Conservation (phyloP, 2,113 vertebrate species). For the Rhinichthys klamathensis region DNA sequence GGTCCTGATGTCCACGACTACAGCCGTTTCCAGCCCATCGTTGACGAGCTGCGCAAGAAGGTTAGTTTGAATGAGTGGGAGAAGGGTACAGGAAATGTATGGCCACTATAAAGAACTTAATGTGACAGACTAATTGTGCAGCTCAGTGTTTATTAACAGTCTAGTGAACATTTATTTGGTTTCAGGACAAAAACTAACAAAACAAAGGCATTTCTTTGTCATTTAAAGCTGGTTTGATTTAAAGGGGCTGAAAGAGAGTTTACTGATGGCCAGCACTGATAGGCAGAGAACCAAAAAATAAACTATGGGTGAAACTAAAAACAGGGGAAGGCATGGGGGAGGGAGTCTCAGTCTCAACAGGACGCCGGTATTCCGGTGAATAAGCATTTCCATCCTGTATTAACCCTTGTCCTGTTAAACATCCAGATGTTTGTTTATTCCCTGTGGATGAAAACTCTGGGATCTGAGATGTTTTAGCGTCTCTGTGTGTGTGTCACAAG, state of each 20-base stretch:
- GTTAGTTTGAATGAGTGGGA: slow-evolving; percentile 63
- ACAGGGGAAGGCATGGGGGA: slow-evolving; percentile 7
- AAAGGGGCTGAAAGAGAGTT: not conserved
- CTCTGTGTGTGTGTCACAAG: not conserved
- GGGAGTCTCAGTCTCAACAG: not conserved
- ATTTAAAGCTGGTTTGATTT: not conserved
- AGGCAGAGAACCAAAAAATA: not conserved
- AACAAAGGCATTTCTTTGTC: not conserved
- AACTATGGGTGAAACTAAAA: not conserved
- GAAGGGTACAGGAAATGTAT: not conserved
- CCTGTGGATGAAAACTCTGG: slow-evolving; percentile 21
- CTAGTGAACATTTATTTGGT: slow-evolving; percentile 5
- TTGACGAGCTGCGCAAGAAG: slow-evolving; percentile 79
- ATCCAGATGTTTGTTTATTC: slow-evolving; percentile 34
- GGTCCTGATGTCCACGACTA: slow-evolving; percentile 79
- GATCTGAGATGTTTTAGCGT: not conserved
- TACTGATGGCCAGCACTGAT: slow-evolving; percentile 27
- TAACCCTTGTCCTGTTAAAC: slow-evolving; percentile 36
- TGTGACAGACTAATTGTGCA: not conserved
- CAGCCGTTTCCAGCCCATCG: slow-evolving; percentile 77
- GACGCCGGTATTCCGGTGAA: slow-evolving; percentile 17
- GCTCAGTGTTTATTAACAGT: slow-evolving; percentile 6
- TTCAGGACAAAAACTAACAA: not conserved
- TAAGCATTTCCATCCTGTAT: slow-evolving; percentile 46
- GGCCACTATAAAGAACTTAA: not conserved